Conservation (phyloP, 2,888 invertebrate genomes). For the Lasius platythorax region DNA sequence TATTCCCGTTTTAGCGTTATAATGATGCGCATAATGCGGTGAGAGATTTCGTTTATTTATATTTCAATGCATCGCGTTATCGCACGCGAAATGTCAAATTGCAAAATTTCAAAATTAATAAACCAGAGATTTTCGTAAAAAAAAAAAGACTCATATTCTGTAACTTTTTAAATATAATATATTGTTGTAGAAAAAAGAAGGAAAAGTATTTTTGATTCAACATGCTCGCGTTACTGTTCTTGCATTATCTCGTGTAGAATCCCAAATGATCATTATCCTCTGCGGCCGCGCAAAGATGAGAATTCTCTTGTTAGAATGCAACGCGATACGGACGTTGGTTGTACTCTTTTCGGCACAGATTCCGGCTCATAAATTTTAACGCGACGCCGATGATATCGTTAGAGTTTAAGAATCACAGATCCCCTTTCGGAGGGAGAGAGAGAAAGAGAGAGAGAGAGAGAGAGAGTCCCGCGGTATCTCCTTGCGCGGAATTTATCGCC, state of each 20-base stretch:
- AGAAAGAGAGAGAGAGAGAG: not conserved
- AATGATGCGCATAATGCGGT: not conserved
- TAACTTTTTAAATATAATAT: not conserved
- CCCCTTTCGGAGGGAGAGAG: not conserved
- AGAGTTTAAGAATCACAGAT: constrained; percentile 50
- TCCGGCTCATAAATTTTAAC: constrained; percentile 49
- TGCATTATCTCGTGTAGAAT: not conserved
- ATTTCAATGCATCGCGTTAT: constrained; percentile 5
- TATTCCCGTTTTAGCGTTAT: constrained; percentile 27
- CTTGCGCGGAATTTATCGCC: constrained; percentile 43
- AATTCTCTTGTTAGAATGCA: constrained; percentile 32
- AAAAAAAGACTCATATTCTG: not conserved
- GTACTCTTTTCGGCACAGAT: constrained; percentile 45
- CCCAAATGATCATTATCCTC: constrained; percentile 12
- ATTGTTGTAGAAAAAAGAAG: not conserved
- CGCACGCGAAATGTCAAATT: not conserved
- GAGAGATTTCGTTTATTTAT: constrained; percentile 32
- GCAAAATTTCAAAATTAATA: not conserved
- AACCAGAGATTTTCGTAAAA: not conserved
- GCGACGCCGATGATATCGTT: constrained; percentile 51
- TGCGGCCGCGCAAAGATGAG: not conserved
- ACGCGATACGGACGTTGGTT: constrained; percentile 9
- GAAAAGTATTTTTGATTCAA: not conserved
- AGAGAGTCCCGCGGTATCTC: constrained; percentile 37
- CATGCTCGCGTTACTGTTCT: not conserved